Percentiles rank a stretch among this genome's conserved stretches.
Evolutionary conservation across 2,797 vertebrate species (phyloP).

Genomic region (Gastrophryne carolinensis): DNA sequence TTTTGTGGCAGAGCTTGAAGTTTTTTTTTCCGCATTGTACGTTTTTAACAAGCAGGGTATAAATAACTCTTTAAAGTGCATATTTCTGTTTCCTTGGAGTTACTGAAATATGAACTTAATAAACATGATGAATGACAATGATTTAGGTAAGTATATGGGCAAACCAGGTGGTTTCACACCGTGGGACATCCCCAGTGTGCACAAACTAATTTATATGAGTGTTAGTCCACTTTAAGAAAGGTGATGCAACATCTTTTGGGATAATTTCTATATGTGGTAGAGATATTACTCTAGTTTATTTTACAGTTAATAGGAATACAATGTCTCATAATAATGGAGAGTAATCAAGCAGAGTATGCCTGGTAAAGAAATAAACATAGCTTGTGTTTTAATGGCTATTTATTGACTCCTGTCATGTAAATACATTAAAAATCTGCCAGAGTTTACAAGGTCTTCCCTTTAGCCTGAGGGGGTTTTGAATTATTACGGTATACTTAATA

Average conservation of each 20-base stretch:
- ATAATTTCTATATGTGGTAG: neutral
- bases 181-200: too few species aligned
- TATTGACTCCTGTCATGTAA: conserved; percentile 36
- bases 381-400: conserved; percentile 33
- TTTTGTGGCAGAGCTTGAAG: too few species aligned
- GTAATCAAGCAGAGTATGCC: conserved; percentile 15
- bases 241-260: neutral
- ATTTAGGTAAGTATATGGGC: too few species aligned
- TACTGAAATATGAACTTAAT: too few species aligned
- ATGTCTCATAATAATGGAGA: conserved; percentile 7
- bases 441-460: conserved; percentile 39
- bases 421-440: conserved; percentile 37
- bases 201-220: too few species aligned
- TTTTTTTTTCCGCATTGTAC: too few species aligned
- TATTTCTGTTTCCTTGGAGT: too few species aligned
- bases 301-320: neutral
- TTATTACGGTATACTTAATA: conserved; percentile 39
- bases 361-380: conserved; percentile 20
- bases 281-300: neutral
- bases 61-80: too few species aligned
- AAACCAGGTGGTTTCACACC: too few species aligned
- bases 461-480: conserved; percentile 29
- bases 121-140: too few species aligned
- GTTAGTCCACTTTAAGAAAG: too few species aligned
- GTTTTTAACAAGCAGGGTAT: too few species aligned